Evolutionary conservation across 2,113 vertebrate species (phyloP), one percentile per base, ranked within the genome.

Genomic region (Sphaerodactylus townsendi): DNA sequence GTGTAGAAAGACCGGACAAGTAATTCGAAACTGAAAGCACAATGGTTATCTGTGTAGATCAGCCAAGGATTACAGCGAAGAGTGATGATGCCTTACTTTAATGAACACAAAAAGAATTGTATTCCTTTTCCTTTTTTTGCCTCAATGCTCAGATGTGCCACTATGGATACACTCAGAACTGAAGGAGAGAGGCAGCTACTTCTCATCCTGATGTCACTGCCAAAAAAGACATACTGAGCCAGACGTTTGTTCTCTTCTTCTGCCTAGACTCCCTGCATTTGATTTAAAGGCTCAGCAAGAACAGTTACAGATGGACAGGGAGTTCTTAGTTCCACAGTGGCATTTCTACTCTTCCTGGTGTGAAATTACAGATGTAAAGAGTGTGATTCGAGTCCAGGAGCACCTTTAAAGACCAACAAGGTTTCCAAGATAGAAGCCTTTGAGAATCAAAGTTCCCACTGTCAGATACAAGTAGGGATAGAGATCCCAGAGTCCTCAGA

Each of bases 61-160:
- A 68, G 53, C 46, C 10, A 35, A 68, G 30, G 33, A 33, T 17
- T 80, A 4, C 70, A 50, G 46, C 2, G 23, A 53, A 65, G 46
- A 72, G 64, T 70, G 11, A 64, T 44, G 78, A 30, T 21, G 3
- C 64, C 72, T 73, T 1, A 28, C 23, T 33, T 76, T 46, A 89
- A 23, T 50, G 3, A 90, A 25, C 72, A 84, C 82, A 28, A 84
- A 15, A 87, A 71, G 30, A 76, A 50, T 69, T n/a, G 82, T 82
- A 33, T 14, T 76, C 80, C 82, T 91, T 28, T 65, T 83, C n/a
- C 14, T 17, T 56, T 62, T 62, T 79, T 77, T 68, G 85, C 91
- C 37, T 79, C 44, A 28, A 23, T 66, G 88, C 83, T 83, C 81
- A 44, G 37, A 66, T 89, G 82, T 68, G 44, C 44, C 25, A 53